Conservation (phyloP, 1,140 invertebrate species). For the Procambarus virginalis region DNA sequence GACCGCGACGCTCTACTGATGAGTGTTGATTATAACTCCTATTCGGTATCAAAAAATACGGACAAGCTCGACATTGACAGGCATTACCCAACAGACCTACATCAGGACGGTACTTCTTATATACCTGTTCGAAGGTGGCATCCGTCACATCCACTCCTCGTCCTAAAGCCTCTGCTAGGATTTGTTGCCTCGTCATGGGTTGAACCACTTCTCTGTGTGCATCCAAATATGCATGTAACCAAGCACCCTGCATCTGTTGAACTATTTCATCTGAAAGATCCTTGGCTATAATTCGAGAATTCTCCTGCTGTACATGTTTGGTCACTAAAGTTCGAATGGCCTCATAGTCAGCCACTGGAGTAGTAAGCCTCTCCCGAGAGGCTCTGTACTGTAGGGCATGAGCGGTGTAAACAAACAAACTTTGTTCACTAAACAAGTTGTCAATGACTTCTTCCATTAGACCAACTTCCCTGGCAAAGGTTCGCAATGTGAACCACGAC, state of each 20-base stretch:
- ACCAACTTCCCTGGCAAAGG: slow-evolving; percentile 18
- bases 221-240: slow-evolving; percentile 13
- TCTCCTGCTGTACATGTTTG: not conserved
- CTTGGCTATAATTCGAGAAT: not conserved
- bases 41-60: slow-evolving; percentile 14
- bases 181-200: slow-evolving; percentile 19
- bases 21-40: slow-evolving; percentile 19
- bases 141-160: slow-evolving; percentile 17
- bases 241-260: not conserved
- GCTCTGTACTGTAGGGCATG: slow-evolving; percentile 24
- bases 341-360: not conserved
- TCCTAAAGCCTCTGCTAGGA: not conserved
- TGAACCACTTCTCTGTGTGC: slow-evolving; percentile 16
- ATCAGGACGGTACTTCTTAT: slow-evolving; percentile 14
- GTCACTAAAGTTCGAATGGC: not conserved
- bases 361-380: slow-evolving; percentile 6
- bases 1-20: not conserved
- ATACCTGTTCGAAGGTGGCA: slow-evolving; percentile 21
- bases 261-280: not conserved
- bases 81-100: slow-evolving; percentile 24
- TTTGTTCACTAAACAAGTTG: slow-evolving; percentile 15
- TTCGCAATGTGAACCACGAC: slow-evolving; percentile 15
- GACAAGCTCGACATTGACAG: slow-evolving; percentile 25
- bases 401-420: not conserved
- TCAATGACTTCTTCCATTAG: not conserved